Percentiles rank a stretch among this genome's conserved stretches.
These are phyloP conservation scores for Iselma pallidipennis DNA, from an alignment of 2,888 invertebrate genomes.

Conservation along the genomic window DNA sequence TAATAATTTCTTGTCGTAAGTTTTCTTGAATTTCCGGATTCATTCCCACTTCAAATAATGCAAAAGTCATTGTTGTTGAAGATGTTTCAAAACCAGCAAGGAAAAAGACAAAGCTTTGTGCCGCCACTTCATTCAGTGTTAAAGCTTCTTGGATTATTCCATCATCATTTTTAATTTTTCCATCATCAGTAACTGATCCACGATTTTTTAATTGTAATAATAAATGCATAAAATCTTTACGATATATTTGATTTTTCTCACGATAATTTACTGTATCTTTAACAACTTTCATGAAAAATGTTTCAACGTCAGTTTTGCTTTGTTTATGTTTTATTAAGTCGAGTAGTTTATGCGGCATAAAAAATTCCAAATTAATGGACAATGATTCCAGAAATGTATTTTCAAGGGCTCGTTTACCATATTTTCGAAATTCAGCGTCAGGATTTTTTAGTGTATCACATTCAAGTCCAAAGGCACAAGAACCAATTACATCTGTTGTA, in stretches of 20 bases:
- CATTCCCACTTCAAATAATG: slow-evolving; percentile 26
- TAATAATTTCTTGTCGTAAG: slow-evolving; percentile 26
- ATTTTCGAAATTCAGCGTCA: slow-evolving; percentile 55
- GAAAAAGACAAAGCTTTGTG: slow-evolving; percentile 32
- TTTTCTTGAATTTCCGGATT: slow-evolving; percentile 30
- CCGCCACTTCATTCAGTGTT: slow-evolving; percentile 34
- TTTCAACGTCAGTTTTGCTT: slow-evolving; percentile 35
- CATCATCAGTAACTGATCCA: neutral
- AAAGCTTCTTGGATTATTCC: neutral
- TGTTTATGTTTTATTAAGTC: slow-evolving; percentile 32
- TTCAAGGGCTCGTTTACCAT: slow-evolving; percentile 27
- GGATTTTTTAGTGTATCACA: slow-evolving; percentile 60
- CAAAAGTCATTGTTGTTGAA: slow-evolving; percentile 31
- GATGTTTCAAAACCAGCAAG: slow-evolving; percentile 34
- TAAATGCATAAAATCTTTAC: slow-evolving; percentile 10
- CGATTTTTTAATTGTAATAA: slow-evolving; percentile 10
- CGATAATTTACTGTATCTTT: slow-evolving; percentile 53
- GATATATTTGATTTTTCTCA: slow-evolving; percentile 23
- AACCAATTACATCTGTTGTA: slow-evolving; percentile 60
- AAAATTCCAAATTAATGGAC: too few relatives aligned
- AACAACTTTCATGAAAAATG: slow-evolving; percentile 57
- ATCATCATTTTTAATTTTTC: neutral
- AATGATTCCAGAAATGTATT: slow-evolving; percentile 17
- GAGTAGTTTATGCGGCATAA: slow-evolving; percentile 30
- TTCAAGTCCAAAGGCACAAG: slow-evolving; percentile 63